Percentiles rank a stretch among this genome's conserved stretches.
Conservation (phyloP, 2,113 vertebrate species). For the Trachemys scripta region DNA sequence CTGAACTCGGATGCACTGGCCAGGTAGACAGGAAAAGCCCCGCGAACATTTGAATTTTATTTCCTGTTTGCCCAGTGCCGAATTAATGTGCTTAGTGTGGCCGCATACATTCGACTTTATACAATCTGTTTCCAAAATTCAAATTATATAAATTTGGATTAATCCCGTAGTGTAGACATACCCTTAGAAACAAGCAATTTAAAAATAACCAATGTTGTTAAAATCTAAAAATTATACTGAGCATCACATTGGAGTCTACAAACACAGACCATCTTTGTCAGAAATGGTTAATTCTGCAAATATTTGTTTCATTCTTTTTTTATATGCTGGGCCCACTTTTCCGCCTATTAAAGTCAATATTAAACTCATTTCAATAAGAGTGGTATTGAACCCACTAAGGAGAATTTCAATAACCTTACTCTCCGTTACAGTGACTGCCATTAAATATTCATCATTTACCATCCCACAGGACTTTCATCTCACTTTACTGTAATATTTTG, state of each 20-base stretch:
- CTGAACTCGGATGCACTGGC: too few relatives aligned
- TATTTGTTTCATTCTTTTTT: neutral
- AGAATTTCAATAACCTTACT: neutral
- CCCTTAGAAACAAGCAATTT: neutral
- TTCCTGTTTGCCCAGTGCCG: too few relatives aligned
- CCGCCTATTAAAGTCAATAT: neutral
- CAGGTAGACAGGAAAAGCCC: too few relatives aligned
- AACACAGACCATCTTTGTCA: neutral
- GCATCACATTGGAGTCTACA: neutral
- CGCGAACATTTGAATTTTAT: too few relatives aligned
- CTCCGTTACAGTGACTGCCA: neutral
- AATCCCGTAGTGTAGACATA: too few relatives aligned
- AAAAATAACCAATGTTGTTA: neutral
- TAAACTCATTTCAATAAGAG: neutral
- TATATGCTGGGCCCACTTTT: neutral
- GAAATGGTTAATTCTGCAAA: neutral
- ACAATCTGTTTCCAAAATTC: too few relatives aligned
- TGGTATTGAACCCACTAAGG: neutral
- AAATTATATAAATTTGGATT: too few relatives aligned
- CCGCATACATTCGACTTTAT: too few relatives aligned
- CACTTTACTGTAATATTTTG: neutral
- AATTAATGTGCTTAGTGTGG: too few relatives aligned
- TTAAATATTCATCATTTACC: neutral
- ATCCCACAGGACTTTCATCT: neutral
- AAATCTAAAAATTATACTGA: neutral